These are phyloP conservation scores for Eunapius fragilis DNA, from an alignment of 37 sponge, comb jelly and placozoan genomes.

Conservation along the genomic window DNA sequence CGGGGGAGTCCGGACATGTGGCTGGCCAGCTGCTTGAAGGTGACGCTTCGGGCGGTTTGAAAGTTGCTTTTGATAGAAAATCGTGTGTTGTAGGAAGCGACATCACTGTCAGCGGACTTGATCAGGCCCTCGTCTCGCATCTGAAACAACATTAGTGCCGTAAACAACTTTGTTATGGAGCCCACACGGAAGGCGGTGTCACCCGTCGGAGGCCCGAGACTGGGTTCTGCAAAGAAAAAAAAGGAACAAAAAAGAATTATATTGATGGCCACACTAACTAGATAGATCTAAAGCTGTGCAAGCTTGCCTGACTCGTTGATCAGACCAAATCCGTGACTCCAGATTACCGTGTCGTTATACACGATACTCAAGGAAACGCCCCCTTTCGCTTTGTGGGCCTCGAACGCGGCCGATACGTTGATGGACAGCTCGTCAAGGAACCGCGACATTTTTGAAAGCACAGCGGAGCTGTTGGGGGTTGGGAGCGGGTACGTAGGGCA, in stretches of 20 bases:
- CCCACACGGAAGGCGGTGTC: slow-evolving; percentile 77
- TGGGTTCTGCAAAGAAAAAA: slow-evolving; percentile 47
- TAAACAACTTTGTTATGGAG: slow-evolving; percentile 75
- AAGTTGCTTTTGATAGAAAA: slow-evolving; percentile 69
- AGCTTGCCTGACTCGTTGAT: slow-evolving; percentile 46
- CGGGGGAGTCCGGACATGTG: slow-evolving; percentile 81
- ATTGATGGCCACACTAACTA: too few relatives aligned
- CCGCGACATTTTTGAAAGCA: slow-evolving; percentile 7
- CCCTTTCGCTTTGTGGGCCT: slow-evolving; percentile 39
- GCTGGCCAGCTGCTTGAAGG: slow-evolving; percentile 69
- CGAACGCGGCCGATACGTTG: slow-evolving; percentile 27
- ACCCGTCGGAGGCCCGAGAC: slow-evolving; percentile 42
- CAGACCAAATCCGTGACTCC: slow-evolving; percentile 57
- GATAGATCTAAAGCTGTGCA: neutral
- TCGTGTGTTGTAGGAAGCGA: slow-evolving; percentile 44
- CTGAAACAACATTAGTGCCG: slow-evolving; percentile 60
- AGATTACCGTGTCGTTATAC: slow-evolving; percentile 55
- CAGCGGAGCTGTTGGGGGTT: neutral
- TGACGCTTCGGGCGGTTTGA: slow-evolving; percentile 60
- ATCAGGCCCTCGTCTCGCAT: slow-evolving; percentile 51
- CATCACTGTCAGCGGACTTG: slow-evolving; percentile 50
- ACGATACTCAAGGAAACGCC: slow-evolving; percentile 68
- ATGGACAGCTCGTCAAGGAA: slow-evolving; percentile 10
- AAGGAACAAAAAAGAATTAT: too few relatives aligned
- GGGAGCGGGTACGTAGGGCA: slow-evolving; percentile 32